Evolutionary conservation across 2,888 invertebrate genomes (phyloP), one percentile per base, ranked within the genome.

Genomic region (Mimumesa dahlbomi): DNA sequence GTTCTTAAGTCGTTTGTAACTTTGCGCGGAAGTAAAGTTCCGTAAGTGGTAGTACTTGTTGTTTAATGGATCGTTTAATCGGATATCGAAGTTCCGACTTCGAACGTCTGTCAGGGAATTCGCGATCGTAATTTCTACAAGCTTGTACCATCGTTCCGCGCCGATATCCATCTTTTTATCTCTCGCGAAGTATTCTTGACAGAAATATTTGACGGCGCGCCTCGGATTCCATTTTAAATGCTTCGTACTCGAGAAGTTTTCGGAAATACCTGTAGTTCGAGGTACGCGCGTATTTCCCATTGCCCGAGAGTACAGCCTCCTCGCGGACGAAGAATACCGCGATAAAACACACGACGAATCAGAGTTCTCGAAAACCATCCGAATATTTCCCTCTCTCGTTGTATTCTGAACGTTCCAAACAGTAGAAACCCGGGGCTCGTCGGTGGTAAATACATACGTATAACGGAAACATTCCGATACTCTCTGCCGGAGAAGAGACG

Each of bases 51-150:
- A 22, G 29, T 50, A 38, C 67, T 63, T 48, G 50, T 43, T 52
- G 58, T 63, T 59, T 48, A 74, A 70, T 59, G 70, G 58, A 48
- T 65, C 75, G 75, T 65, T 62, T 56, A 52, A 75, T 75, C 65
- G 75, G 62, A 62, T 65, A 62, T 61, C 34, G 57, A 40, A 62
- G 38, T 54, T 31, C 1, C 38, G 22, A 21, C 42, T 34, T 19
- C 2, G 31, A 38, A 36, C 42, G 50, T 36, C 58, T 40, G 48
- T 31, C 52, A 36, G 34, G 36, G 31, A 43, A 52, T 49, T 58
- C 45, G 59, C 22, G 7, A 29, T 52, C 50, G 66, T 9, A 54
- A 65, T 73, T 71, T 66, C 34, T 40, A 21, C 2, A 13, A 11
- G 29, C 11, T n/a, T 38, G 49, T 18, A 5, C n/a, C 22, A 21